Base-by-base conservation (phyloP, 2,888 invertebrate species). In the Steinernema scapterisci region DNA sequence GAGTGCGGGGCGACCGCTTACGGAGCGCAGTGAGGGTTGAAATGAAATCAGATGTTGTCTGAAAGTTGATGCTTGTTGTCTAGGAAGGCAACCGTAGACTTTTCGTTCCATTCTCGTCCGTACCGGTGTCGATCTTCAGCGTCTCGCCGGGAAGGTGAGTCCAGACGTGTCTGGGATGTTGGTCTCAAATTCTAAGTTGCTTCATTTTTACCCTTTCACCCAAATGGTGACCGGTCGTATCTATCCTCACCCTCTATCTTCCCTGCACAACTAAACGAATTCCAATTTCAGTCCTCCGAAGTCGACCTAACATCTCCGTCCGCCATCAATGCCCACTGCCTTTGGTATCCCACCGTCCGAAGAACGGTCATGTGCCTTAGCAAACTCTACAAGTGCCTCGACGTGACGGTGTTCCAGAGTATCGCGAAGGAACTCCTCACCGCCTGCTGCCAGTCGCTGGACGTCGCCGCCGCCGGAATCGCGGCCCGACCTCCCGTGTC, bases 321-420 rank as follows among this genome's bases (percentile, higher is more conserved):
- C 0, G 94, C 95, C 0, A 95, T 97, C 0, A 97, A 99, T 90
- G 90, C 97, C 44, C 97, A 97, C 89, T 99, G 97, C 31, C 95
- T 99, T 95, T 99, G 99, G 99, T 99, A 97, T 89, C 99, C 99
- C 0, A 96, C 95, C 0, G 96, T 99, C 0, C 91, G 97, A 21
- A 91, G 99, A 56, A 96, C 97, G 0, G 89, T 99, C 21, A 94
- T 97, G 23, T 97, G 96, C 78, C 90, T 99, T 2, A 97, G 97
- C 0, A 92, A 97, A 77, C 91, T 95, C 0, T 93, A 93, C 88
- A 91, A 96, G 72, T 97, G 97, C 87, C 91, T 99, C 11, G 97
- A 91, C 86, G 90, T 90, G 81, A 79, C 82, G 78, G 96, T 96
- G 27, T 99, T 99, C 89, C 97, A 97, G 90, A 95, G 95, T 0